Percentiles rank a stretch among this genome's conserved stretches.
Evolutionary conservation across 2,888 invertebrate genomes (phyloP).

Genomic region (Acholoe squamosa): DNA sequence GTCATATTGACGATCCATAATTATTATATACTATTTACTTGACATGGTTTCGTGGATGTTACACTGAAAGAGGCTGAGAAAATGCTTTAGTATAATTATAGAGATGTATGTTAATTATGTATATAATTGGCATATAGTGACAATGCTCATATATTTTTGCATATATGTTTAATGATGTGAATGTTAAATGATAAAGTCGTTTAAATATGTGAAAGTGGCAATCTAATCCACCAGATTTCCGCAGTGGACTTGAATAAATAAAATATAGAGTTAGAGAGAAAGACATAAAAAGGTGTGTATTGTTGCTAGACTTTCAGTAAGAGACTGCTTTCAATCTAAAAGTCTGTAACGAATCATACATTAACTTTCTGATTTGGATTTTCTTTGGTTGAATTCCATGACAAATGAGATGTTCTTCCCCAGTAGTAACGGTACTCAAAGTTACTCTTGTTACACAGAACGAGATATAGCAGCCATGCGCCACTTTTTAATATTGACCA

Average conservation of each 20-base stretch:
- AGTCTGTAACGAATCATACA: too few relatives aligned
- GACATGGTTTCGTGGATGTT: not conserved
- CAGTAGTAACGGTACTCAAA: too few relatives aligned
- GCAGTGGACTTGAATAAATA: slow-evolving; percentile 49
- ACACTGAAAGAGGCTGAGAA: not conserved
- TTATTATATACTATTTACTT: slow-evolving; percentile 9
- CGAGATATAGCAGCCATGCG: too few relatives aligned
- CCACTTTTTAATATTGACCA: too few relatives aligned
- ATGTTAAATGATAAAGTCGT: slow-evolving; percentile 38
- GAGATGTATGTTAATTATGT: slow-evolving; percentile 45
- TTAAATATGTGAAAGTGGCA: slow-evolving; percentile 47
- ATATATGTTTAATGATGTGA: slow-evolving; percentile 37
- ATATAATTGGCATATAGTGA: slow-evolving; percentile 56
- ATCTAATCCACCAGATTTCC: slow-evolving; percentile 35
- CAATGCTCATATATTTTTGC: slow-evolving; percentile 62
- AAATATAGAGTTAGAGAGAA: slow-evolving; percentile 53
- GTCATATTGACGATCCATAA: not conserved
- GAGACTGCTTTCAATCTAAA: not conserved
- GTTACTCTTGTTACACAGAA: too few relatives aligned
- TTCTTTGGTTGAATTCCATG: too few relatives aligned
- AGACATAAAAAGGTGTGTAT: not conserved
- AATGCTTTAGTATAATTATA: slow-evolving; percentile 13
- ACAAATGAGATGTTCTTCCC: too few relatives aligned
- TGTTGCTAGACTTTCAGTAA: not conserved
- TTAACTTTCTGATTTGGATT: too few relatives aligned